phyloP scores from a whole-genome alignment of 2,888 invertebrate species.

The Drosophila affinis region DNA sequence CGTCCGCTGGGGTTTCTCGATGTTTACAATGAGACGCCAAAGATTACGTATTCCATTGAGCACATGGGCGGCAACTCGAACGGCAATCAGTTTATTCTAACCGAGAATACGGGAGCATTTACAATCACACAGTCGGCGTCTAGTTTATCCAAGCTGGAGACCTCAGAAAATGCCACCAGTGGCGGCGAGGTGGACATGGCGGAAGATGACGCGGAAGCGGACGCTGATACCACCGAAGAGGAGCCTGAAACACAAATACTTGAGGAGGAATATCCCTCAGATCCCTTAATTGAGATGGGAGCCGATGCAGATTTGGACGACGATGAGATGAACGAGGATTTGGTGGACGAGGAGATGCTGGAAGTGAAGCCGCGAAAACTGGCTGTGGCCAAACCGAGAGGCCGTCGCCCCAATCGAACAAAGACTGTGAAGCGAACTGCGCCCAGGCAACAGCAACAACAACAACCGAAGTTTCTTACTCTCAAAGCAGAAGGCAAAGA shows the following conservation, averaged over 20 bases:
- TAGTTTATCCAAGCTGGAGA: conserved; percentile 69
- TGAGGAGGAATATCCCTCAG: conserved; percentile 75
- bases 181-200: conserved; percentile 62
- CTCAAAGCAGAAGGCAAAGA: conserved; percentile 63
- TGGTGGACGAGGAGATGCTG: conserved; percentile 52
- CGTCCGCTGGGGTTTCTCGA: conserved; percentile 82
- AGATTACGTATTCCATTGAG: conserved; percentile 82
- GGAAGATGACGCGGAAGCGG: conserved; percentile 72
- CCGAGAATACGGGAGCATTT: conserved; percentile 81
- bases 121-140: conserved; percentile 75
- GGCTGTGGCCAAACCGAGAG: conserved; percentile 37
- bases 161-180: conserved; percentile 49
- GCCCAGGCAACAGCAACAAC: conserved; percentile 50
- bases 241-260: conserved; percentile 73
- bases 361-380: conserved; percentile 60
- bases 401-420: conserved; percentile 36
- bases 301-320: conserved; percentile 61
- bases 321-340: conserved; percentile 43
- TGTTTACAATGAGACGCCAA: conserved; percentile 82
- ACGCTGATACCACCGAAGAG: conserved; percentile 61
- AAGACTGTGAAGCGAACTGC: conserved; percentile 47
- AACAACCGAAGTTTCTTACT: conserved; percentile 46
- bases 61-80: conserved; percentile 77
- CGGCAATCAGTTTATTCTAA: conserved; percentile 82
- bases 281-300: conserved; percentile 71